Evolutionary conservation across 1,140 invertebrate species (phyloP).

Genomic region (Drosophila seguyi): DNA sequence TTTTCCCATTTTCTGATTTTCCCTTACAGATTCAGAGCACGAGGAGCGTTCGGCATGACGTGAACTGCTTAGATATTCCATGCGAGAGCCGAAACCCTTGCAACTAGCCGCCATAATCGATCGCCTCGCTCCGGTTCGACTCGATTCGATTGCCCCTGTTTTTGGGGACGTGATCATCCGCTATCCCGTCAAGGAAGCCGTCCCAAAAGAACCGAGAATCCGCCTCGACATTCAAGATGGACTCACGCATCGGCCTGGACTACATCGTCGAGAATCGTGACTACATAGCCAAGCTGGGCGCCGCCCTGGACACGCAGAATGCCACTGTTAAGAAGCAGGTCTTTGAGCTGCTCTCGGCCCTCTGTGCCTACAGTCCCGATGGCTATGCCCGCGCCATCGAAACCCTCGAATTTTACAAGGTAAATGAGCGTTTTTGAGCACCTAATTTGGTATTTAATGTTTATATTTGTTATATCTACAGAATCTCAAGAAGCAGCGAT

Average conservation of each 20-base stretch:
- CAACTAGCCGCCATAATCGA: constrained; percentile 61
- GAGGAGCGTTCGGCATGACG: constrained; percentile 66
- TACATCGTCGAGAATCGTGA: constrained; percentile 97
- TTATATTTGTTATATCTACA: constrained; percentile 77
- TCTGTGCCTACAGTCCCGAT: constrained; percentile 95
- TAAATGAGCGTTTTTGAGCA: constrained; percentile 73
- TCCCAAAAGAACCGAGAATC: constrained; percentile 17
- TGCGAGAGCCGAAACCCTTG: constrained; percentile 58
- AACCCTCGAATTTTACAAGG: constrained; percentile 95
- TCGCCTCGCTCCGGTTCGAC: constrained; percentile 49
- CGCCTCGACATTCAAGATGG: constrained; percentile 86
- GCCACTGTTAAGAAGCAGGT: constrained; percentile 96
- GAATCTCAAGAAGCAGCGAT: constrained; percentile 93
- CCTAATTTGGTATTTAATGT: neutral
- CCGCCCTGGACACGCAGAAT: constrained; percentile 94
- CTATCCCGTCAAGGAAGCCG: neutral
- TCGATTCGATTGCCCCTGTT: constrained; percentile 31
- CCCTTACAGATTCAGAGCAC: constrained; percentile 71
- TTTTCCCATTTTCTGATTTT: constrained; percentile 19
- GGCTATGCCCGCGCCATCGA: constrained; percentile 94
- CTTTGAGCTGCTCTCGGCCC: constrained; percentile 94
- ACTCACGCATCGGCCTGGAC: constrained; percentile 95
- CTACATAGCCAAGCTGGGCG: constrained; percentile 95
- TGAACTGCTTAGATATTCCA: constrained; percentile 71
- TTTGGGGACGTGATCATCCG: constrained; percentile 33